Evolutionary conservation across 2,113 vertebrate genomes (phyloP).

Genomic region (Emydocephalus ijimae): DNA sequence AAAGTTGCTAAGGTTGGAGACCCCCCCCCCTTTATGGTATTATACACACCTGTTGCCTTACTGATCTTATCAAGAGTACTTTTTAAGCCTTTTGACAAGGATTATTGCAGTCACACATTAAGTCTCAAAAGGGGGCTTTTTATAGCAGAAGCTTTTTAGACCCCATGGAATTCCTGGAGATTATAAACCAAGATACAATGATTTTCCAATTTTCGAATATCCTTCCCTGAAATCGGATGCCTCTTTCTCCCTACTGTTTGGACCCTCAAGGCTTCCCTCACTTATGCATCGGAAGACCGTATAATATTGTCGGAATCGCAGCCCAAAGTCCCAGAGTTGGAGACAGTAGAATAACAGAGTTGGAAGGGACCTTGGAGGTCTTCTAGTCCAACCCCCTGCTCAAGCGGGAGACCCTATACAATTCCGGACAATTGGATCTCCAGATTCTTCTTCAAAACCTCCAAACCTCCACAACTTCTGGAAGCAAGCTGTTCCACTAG

Average conservation of each 20-base stretch:
- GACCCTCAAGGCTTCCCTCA: neutral
- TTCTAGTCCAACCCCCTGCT: too few relatives aligned
- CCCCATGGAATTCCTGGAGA: neutral
- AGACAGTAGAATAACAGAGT: neutral
- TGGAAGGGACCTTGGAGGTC: too few relatives aligned
- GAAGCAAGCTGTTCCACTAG: too few relatives aligned
- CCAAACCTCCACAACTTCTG: too few relatives aligned
- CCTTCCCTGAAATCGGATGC: neutral
- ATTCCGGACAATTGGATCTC: too few relatives aligned
- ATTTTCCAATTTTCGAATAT: too few relatives aligned
- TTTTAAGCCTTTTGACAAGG: neutral
- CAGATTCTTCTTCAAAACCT: too few relatives aligned
- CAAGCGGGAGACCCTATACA: too few relatives aligned
- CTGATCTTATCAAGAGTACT: neutral
- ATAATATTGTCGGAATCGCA: neutral
- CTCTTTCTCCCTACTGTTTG: neutral
- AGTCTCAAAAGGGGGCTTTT: neutral
- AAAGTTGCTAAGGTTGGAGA: neutral
- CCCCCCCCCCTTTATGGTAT: constrained; percentile 19
- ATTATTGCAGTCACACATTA: constrained; percentile 15
- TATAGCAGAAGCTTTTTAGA: neutral
- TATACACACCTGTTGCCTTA: constrained; percentile 6
- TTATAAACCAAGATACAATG: neutral
- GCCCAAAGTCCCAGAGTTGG: neutral
- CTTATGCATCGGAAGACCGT: neutral